Percentiles rank a stretch among this genome's conserved stretches.
These are phyloP conservation scores for Clusia tigrina DNA, from an alignment of 2,888 invertebrate genomes.

Conservation along the genomic window DNA sequence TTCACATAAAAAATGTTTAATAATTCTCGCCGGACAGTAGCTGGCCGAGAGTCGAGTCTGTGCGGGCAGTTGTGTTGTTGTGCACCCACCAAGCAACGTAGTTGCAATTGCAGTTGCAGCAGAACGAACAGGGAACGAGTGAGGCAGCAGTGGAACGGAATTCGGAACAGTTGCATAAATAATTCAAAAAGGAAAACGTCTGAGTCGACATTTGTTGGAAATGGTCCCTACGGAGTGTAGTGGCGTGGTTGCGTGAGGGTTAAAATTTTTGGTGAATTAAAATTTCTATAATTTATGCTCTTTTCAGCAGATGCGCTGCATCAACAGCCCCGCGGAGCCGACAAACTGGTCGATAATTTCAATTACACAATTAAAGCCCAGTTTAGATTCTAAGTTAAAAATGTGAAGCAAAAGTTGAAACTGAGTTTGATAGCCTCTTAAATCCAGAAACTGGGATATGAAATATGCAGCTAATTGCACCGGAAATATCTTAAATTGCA, in stretches of 20 bases:
- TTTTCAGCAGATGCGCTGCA: constrained; percentile 15
- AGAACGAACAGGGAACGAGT: constrained; percentile 18
- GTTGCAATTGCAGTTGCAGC: constrained; percentile 6
- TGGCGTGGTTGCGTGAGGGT: not conserved
- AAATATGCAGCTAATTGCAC: no score
- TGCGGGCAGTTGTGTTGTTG: constrained; percentile 16
- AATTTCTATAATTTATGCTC: constrained; percentile 10
- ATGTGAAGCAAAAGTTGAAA: no score
- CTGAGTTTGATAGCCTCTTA: no score
- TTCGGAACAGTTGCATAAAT: constrained; percentile 42
- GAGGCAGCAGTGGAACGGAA: constrained; percentile 37
- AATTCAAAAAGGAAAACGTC: constrained; percentile 36
- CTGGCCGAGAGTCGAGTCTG: constrained; percentile 12
- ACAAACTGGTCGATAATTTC: no score
- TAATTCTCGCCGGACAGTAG: constrained; percentile 32
- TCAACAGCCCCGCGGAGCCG: no score
- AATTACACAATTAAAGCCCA: no score
- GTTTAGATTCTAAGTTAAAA: no score
- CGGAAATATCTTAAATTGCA: no score
- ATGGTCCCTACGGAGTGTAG: constrained; percentile 35
- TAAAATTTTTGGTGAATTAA: constrained; percentile 10
- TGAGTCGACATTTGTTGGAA: constrained; percentile 37
- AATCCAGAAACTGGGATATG: no score
- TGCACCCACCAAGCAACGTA: not conserved
- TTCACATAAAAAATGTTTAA: constrained; percentile 30